These are phyloP conservation scores for Kryphioiulus occultus DNA, from an alignment of 2,888 invertebrate genomes.

Conservation along the genomic window DNA sequence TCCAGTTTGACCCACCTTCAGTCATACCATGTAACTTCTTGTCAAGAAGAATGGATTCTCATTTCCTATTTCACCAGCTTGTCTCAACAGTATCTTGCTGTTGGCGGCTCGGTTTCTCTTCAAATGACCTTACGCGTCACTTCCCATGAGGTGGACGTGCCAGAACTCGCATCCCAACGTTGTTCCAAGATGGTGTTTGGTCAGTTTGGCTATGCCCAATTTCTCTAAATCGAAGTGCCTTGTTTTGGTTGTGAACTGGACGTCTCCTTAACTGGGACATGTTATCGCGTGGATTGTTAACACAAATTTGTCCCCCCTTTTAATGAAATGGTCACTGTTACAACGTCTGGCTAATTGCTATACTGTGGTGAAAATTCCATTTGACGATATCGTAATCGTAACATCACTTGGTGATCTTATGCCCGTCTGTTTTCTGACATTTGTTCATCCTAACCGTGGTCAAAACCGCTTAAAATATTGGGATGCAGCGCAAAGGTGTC, in stretches of 20 bases:
- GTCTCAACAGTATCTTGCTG: not conserved
- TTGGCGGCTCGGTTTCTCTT: not conserved
- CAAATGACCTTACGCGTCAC: not conserved
- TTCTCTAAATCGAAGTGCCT: conserved; percentile 45
- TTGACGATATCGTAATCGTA: not conserved
- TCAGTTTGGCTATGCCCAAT: not conserved
- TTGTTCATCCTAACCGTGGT: not conserved
- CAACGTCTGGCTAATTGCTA: not conserved
- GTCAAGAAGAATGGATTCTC: not conserved
- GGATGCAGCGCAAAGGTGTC: not conserved
- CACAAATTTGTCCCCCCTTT: not conserved
- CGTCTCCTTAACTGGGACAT: conserved; percentile 3
- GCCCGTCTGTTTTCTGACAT: not conserved
- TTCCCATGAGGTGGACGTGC: conserved; percentile 9
- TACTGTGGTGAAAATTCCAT: not conserved
- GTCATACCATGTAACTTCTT: conserved; percentile 7
- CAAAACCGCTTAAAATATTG: not conserved
- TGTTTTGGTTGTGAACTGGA: conserved; percentile 48
- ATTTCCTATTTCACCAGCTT: not conserved
- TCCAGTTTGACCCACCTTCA: not conserved
- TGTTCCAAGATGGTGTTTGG: conserved; percentile 1
- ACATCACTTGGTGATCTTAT: not conserved
- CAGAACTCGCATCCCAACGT: conserved; percentile 42
- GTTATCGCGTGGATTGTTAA: conserved; percentile 4
- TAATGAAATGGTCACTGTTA: not conserved